Evolutionary conservation across 2,113 vertebrate species (phyloP), one percentile per base, ranked within the genome.

Genomic region (Albula glossodonta): DNA sequence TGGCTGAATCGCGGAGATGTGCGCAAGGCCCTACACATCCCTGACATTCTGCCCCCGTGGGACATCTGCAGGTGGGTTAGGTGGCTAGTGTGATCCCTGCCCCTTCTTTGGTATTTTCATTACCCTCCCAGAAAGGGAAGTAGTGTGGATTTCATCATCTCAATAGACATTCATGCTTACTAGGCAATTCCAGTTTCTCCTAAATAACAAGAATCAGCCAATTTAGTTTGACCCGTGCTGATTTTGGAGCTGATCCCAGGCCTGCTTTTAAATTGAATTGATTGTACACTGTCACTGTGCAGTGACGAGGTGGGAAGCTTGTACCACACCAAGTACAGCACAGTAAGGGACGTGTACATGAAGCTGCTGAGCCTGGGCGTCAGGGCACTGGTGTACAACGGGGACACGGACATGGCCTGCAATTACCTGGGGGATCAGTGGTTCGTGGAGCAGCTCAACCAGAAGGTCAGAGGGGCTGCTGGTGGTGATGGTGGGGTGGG

Each of bases 401-500:
- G 95, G 83, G 95, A 96, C 89, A 96, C 95, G 0, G 95, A 96
- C 89, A 96, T 96, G 95, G 94, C 95, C 88, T 96, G 95, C 88
- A 96, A 96, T 91, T 96, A 95, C 90, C 89, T 96, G 84, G 95
- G 95, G 51, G 94, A 94, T 89, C 91, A 94, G 87, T 96, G 95
- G 95, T 96, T 96, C 88, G 95, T 96, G 80, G 94, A 95, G 41
- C 90, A 91, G 11, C 95, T 96, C 0, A 91, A 92, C 53, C 60
- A 92, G 25, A 81, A 93, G 91, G 95, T 96, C 84, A 7, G 51
- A 22, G 57, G 48, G 22, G 12, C 31, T 10, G 78, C 17, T 6
- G 17, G 25, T 48, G 25, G 51, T 74, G 63, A n/a, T n/a, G 22
- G 63, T 70, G 12, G n/a, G 19, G 8, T 70, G 63, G 63, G 63